A percentile compares a stretch with the other conserved stretches of the same genome.
phyloP scores from a whole-genome alignment of 2,797 vertebrate genomes.

The Hemitrygon akajei region DNA sequence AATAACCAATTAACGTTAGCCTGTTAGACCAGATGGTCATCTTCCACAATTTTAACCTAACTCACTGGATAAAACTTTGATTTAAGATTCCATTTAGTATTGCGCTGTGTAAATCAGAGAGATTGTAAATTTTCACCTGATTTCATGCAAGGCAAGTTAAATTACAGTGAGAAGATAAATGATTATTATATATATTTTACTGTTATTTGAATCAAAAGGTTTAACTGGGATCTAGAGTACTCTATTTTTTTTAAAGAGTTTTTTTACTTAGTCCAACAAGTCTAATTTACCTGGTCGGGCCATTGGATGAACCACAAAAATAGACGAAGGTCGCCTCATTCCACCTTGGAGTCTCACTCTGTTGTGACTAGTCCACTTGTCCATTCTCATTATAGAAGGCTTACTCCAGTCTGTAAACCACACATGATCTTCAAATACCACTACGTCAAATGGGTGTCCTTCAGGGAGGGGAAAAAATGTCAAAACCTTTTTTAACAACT shows the following conservation, averaged over 20 bases:
- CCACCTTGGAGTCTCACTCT: slow-evolving; percentile 64
- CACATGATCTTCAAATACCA: slow-evolving; percentile 77
- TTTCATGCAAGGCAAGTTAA: background rate
- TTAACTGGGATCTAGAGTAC: background rate
- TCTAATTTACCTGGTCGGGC: slow-evolving; percentile 81
- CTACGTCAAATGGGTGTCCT: slow-evolving; percentile 76
- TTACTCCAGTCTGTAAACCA: slow-evolving; percentile 79
- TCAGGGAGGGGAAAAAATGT: slow-evolving; percentile 37
- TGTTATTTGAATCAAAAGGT: background rate
- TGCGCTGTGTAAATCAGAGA: background rate
- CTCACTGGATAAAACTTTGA: background rate
- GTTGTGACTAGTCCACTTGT: slow-evolving; percentile 73
- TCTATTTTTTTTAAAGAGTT: background rate
- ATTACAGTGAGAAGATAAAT: background rate
- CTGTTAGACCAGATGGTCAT: background rate
- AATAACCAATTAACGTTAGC: background rate
- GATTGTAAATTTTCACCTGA: background rate
- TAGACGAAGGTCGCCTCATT: slow-evolving; percentile 73
- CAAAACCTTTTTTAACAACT: background rate
- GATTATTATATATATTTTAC: background rate
- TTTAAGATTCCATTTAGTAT: background rate
- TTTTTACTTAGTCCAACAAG: background rate
- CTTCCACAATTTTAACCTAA: too few relatives aligned
- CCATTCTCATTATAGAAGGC: slow-evolving; percentile 64
- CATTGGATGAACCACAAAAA: slow-evolving; percentile 80